Conservation (phyloP, 2,888 invertebrate species). For the Teleiodes luculella region DNA sequence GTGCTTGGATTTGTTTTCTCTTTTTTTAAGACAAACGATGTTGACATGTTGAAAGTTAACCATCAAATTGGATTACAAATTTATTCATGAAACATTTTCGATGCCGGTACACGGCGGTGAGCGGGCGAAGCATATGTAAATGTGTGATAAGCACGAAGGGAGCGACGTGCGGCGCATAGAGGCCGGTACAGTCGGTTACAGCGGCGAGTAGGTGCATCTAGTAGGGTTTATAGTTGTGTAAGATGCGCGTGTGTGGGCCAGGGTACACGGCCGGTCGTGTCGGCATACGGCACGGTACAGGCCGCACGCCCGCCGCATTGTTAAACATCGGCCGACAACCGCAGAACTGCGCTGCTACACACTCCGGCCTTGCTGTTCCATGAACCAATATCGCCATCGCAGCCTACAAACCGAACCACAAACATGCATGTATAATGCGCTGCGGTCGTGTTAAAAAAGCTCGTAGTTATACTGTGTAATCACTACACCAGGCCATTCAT, state of each 20-base stretch:
- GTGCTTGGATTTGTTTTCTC: conserved; percentile 49
- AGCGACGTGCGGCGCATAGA: conserved; percentile 49
- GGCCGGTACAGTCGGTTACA: conserved; percentile 23
- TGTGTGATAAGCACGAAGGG: conserved; percentile 69
- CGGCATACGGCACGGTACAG: conserved; percentile 17
- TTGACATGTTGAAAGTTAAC: conserved; percentile 58
- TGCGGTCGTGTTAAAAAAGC: conserved; percentile 15
- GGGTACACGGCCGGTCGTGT: conserved; percentile 15
- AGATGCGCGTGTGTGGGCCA: conserved; percentile 22
- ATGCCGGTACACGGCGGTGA: conserved; percentile 66
- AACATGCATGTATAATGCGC: conserved; percentile 13
- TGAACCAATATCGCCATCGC: conserved; percentile 25
- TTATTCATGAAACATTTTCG: conserved; percentile 76
- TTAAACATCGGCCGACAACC: conserved; percentile 49
- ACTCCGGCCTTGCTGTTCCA: conserved; percentile 26
- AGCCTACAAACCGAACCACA: conserved; percentile 19
- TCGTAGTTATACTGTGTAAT: conserved; percentile 2
- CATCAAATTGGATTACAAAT: conserved; percentile 72
- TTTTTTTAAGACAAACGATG: conserved; percentile 44
- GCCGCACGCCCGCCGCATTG: conserved; percentile 47
- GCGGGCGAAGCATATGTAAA: conserved; percentile 72
- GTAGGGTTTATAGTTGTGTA: background rate
- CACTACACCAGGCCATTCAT: conserved; percentile 1
- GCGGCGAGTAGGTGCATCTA: conserved; percentile 17
- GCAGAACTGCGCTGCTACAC: conserved; percentile 27